Percentiles rank a stretch among this genome's conserved stretches.
Evolutionary conservation across 2,888 invertebrate species (phyloP).

Genomic region (Sarcophaga caerulescens): DNA sequence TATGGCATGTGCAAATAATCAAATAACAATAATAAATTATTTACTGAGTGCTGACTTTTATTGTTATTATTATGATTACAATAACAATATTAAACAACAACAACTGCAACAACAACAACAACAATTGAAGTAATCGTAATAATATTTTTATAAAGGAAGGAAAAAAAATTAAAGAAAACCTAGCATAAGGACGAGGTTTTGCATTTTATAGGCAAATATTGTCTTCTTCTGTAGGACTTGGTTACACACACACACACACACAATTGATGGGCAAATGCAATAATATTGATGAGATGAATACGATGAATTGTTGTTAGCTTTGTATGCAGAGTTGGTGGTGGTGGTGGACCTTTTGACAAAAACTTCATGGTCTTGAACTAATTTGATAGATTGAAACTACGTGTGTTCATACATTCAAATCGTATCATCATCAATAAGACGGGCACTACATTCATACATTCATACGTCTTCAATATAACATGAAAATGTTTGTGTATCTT

Average conservation of each 20-base stretch:
- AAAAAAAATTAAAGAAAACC: constrained; percentile 40
- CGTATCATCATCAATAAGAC: neutral
- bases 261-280: constrained; percentile 39
- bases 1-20: constrained; percentile 65
- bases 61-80: constrained; percentile 65
- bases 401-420: constrained; percentile 51
- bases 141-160: constrained; percentile 3
- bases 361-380: constrained; percentile 67
- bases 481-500: constrained; percentile 34
- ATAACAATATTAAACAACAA: constrained; percentile 19
- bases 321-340: neutral
- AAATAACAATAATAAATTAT: constrained; percentile 67
- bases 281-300: neutral
- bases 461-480: neutral
- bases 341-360: constrained; percentile 58
- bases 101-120: neutral
- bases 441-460: neutral
- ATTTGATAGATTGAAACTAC: constrained; percentile 67
- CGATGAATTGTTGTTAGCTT: constrained; percentile 37
- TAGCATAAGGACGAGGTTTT: constrained; percentile 1
- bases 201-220: neutral
- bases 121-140: constrained; percentile 53
- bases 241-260: neutral
- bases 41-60: constrained; percentile 66
- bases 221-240: constrained; percentile 20